phyloP scores from a whole-genome alignment of 2,797 vertebrate species.

The Protonibea diacanthus region DNA sequence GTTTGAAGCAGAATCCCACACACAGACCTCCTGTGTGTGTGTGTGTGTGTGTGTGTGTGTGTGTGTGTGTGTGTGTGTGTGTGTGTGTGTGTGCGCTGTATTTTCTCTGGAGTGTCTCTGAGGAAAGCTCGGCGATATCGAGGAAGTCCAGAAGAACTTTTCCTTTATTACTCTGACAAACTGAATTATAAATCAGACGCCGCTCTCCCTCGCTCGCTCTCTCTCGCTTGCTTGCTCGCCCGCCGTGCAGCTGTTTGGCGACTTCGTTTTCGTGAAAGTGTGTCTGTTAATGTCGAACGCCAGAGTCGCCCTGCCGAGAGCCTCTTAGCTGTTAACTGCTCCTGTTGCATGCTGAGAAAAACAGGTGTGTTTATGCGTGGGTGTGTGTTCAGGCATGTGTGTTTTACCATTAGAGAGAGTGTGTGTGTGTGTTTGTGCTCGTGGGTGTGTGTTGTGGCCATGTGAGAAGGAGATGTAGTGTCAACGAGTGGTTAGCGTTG shows the following conservation, averaged over 20 bases:
- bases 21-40: background rate
- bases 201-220: too few relatives aligned
- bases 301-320: background rate
- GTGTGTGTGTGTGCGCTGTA: background rate
- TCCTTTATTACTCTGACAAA: constrained; percentile 17
- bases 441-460: background rate
- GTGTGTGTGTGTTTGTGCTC: background rate
- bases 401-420: background rate
- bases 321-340: constrained; percentile 5
- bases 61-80: constrained; percentile 2
- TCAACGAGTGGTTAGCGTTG: constrained; percentile 14
- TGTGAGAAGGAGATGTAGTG: constrained; percentile 6
- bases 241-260: background rate
- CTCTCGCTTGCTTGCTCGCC: fast-evolving
- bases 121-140: background rate
- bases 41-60: constrained; percentile 18
- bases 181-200: constrained; percentile 9
- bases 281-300: constrained; percentile 23
- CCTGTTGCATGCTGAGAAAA: background rate
- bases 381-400: background rate
- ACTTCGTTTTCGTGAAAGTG: background rate
- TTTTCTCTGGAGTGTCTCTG: constrained; percentile 14
- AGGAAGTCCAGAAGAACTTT: constrained; percentile 35
- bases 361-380: constrained; percentile 30
- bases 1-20: constrained; percentile 10